Evolutionary conservation across 2,797 vertebrate species (phyloP), one percentile per base, ranked within the genome.

Genomic region (Chelmon rostratus): DNA sequence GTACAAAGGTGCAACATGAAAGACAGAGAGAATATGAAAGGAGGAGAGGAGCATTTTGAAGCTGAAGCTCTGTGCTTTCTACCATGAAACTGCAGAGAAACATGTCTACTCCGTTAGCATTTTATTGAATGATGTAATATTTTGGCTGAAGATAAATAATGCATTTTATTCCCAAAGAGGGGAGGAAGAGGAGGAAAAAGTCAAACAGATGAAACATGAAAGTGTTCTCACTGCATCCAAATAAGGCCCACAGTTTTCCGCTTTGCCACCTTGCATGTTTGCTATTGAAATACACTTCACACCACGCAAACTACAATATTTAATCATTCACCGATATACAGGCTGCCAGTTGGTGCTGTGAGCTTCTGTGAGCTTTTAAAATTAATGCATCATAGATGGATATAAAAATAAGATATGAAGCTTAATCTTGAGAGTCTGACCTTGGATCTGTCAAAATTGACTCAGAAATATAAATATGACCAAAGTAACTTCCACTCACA

Each of bases 1-100:
- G 79, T 85, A 89, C 88, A 91, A 93, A 93, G 92, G 89, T 90
- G 85, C 70, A 71, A 83, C 88, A 91, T 89, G 84, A 92, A 92
- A 93, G 92, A 89, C 77, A 75, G 83, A 86, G 75, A 69, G 86
- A 91, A 89, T 88, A 87, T 86, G 65, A 91, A 91, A 91, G 80
- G 64, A 75, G 33, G 64, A 81, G 78, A 79, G 65, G 58, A 77
- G 57, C 58, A 81, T 84, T 88, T 88, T 86, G 82, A 93, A 88
- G 83, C 79, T 63, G 73, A 76, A 70, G 42, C 65, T 63, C 6
- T 0, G 9, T 42, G 58, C 42, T 70, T 73, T 83, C 62, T 35
- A 49, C 38, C 54, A 38, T 33, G 54, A 83, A 85, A 84, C 63
- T 63, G 68, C 78, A 77, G 73, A 63, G 46, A 81, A 87, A 81